Percentiles rank a stretch among this genome's conserved stretches.
These are phyloP conservation scores for Lepidocolaptes lacrymiger DNA, from an alignment of 2,797 vertebrate genomes.

Conservation along the genomic window DNA sequence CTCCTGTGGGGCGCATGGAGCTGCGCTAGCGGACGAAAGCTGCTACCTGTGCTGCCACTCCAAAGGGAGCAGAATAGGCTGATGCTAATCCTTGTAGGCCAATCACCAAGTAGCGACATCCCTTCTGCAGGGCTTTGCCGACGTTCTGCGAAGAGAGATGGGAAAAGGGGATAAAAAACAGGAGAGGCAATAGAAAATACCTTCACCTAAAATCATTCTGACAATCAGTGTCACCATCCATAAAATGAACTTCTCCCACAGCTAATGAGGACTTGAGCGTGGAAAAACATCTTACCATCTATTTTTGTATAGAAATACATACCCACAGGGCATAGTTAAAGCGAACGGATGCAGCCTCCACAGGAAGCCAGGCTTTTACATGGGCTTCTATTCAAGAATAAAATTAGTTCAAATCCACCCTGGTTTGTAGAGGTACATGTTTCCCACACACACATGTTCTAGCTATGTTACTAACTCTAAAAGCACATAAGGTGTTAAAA, in stretches of 20 bases:
- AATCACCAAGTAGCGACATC: constrained; percentile 88
- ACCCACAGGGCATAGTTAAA: constrained; percentile 4
- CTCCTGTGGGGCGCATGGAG: accelerated
- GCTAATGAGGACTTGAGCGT: background rate
- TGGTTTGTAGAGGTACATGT: background rate
- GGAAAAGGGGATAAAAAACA: background rate
- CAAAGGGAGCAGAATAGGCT: constrained; percentile 84
- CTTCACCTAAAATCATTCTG: background rate
- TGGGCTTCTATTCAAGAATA: constrained; percentile 19
- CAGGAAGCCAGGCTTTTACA: constrained; percentile 28
- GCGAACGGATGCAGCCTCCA: background rate
- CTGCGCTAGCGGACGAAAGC: constrained; percentile 69
- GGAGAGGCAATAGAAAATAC: background rate
- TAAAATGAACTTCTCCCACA: background rate
- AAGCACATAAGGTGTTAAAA: background rate
- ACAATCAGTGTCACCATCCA: background rate
- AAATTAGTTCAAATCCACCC: constrained; percentile 9
- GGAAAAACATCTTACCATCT: background rate
- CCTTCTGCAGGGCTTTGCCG: constrained; percentile 84
- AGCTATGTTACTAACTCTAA: background rate
- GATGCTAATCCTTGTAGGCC: constrained; percentile 88
- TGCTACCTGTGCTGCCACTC: constrained; percentile 78
- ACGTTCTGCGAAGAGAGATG: constrained; percentile 80
- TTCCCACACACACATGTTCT: background rate
- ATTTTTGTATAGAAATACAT: constrained; percentile 22